phyloP scores from a whole-genome alignment of 2,797 vertebrate genomes.

The Octomys mimax region DNA sequence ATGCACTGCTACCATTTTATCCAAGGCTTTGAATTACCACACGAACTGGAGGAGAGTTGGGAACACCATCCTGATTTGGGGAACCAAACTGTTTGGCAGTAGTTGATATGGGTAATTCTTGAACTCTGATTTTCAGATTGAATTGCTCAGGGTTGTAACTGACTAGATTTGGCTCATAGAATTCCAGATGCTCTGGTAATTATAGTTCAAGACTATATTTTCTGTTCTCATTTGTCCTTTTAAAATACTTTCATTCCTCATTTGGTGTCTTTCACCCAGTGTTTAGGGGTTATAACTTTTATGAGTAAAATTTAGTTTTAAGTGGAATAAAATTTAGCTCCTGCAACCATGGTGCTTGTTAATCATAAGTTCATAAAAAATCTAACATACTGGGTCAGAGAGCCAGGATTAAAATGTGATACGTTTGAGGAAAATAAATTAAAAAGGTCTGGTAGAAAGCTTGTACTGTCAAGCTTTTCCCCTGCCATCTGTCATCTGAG shows the following conservation, averaged over 20 bases:
- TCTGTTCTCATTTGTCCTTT: constrained; percentile 79
- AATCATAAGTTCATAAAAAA: constrained; percentile 88
- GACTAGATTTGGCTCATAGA: constrained; percentile 69
- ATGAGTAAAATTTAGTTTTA: constrained; percentile 85
- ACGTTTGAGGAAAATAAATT: constrained; percentile 87
- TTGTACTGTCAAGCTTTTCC: constrained; percentile 83
- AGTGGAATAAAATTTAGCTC: constrained; percentile 81
- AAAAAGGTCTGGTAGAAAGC: constrained; percentile 85
- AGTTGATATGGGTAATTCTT: constrained; percentile 72
- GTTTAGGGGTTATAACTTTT: constrained; percentile 77
- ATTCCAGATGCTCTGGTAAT: constrained; percentile 80
- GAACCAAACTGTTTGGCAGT: constrained; percentile 57
- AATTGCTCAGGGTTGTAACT: constrained; percentile 62
- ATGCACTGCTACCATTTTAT: not conserved
- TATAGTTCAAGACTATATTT: constrained; percentile 76
- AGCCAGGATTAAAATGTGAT: constrained; percentile 86
- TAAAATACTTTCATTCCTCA: constrained; percentile 76
- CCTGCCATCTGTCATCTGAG: constrained; percentile 84
- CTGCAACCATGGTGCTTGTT: constrained; percentile 78
- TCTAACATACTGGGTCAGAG: constrained; percentile 85
- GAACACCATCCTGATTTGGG: constrained; percentile 48
- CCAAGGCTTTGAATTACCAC: constrained; percentile 49
- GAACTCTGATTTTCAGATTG: constrained; percentile 68
- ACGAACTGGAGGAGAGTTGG: constrained; percentile 36
- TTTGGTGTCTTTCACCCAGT: constrained; percentile 81